Conservation (phyloP, 2,888 invertebrate genomes). For the Hirtodrosophila histrioides region DNA sequence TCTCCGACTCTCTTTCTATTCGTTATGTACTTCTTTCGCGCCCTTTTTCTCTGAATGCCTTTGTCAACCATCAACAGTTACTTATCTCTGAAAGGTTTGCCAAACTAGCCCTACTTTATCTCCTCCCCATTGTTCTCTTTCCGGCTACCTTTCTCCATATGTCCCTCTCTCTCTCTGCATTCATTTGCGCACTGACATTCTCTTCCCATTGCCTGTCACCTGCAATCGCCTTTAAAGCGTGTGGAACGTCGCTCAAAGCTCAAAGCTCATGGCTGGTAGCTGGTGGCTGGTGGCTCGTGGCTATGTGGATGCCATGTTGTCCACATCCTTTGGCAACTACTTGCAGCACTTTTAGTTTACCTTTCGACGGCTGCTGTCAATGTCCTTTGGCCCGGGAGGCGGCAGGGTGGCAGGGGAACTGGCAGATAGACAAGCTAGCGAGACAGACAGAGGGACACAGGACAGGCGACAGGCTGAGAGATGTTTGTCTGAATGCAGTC, state of each 20-base stretch:
- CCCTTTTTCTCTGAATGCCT: slow-evolving; percentile 3
- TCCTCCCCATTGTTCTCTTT: slow-evolving; percentile 10
- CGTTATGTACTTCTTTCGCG: too few species aligned
- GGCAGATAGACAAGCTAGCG: slow-evolving; percentile 9
- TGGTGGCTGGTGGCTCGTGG: slow-evolving; percentile 22
- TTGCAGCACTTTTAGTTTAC: slow-evolving; percentile 64
- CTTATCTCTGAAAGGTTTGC: slow-evolving; percentile 66
- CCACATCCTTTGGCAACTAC: slow-evolving; percentile 59
- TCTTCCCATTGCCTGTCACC: slow-evolving; percentile 60
- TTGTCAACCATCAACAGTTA: slow-evolving; percentile 26
- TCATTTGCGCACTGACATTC: slow-evolving; percentile 38
- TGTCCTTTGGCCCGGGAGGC: slow-evolving; percentile 59
- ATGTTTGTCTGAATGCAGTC: slow-evolving; percentile 68
- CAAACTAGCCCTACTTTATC: slow-evolving; percentile 23
- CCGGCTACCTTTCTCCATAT: slow-evolving; percentile 1
- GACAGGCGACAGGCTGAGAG: slow-evolving; percentile 12
- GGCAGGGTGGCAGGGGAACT: not conserved
- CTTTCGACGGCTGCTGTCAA: slow-evolving; percentile 69
- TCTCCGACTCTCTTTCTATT: too few species aligned
- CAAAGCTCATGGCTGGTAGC: slow-evolving; percentile 11
- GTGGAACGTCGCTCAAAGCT: slow-evolving; percentile 17
- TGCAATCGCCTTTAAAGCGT: slow-evolving; percentile 48
- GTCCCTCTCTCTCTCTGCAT: slow-evolving; percentile 15
- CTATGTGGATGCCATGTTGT: slow-evolving; percentile 36
- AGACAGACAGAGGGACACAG: slow-evolving; percentile 7